Base-by-base conservation (phyloP, 2,113 vertebrate species). In the Notiomystis cincta region DNA sequence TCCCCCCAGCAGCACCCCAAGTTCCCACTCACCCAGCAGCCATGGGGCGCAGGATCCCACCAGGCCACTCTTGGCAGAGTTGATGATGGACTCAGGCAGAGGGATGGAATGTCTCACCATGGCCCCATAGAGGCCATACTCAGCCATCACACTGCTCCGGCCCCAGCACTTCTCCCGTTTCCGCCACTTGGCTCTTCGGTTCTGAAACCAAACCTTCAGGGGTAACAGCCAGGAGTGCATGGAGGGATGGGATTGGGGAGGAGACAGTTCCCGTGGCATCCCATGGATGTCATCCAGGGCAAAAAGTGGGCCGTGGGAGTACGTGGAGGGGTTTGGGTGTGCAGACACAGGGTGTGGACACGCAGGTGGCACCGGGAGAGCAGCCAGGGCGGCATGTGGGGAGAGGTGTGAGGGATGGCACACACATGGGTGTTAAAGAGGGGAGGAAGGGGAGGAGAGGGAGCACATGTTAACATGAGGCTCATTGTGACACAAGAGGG, bases 51-150 rank as follows among this genome's bases (percentile, higher is more conserved):
- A 99, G 86, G 99, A 99, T 51, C 98, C 98, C 94, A 98, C 98
- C 96, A 99, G 98, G 53, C 99, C 98, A 1, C 98, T 98, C 95
- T 99, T 98, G 71, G 98, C 98, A 0, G 99, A 99, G 97, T 99
- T 98, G 97, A 99, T 98, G 96, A 99, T 98, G 44, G 98, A 99
- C 95, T 99, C 98, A 0, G 99, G 99, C 66, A 99, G 98, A 3
- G 99, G 99, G 96, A 99, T 99, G 96, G 99, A 99, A 93, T 99
- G 99, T 7, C 99, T 97, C 61, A 99, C 99, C 99, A 99, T 99
- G 40, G 99, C 99, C 5, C 99, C 99, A 1, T 99, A 99, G 38
- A 99, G 98, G 2, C 99, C 99, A 0, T 99, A 99, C 96, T 99
- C 98, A 0, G 99, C 99, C 99, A 99, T 99, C 80, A 99, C 98